Conservation (phyloP, 2,113 vertebrate species). For the Cyphomyrus discorhynchus region DNA sequence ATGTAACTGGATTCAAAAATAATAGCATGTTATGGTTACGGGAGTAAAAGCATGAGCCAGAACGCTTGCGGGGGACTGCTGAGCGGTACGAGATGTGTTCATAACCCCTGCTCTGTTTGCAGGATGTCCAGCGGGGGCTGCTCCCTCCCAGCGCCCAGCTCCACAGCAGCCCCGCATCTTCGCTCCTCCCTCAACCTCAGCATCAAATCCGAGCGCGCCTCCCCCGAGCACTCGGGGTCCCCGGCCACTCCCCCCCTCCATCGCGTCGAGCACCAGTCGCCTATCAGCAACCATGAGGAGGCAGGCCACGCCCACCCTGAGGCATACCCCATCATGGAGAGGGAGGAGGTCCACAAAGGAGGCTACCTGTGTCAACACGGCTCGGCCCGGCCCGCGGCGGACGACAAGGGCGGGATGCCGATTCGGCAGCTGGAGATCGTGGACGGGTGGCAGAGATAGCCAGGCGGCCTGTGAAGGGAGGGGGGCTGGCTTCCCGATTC, state of each 20-base stretch:
- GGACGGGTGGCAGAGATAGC: conserved; percentile 80
- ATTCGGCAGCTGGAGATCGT: conserved; percentile 54
- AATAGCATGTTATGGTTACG: too few species aligned
- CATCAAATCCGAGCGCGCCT: conserved; percentile 83
- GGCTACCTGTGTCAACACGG: conserved; percentile 52
- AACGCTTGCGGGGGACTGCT: background rate
- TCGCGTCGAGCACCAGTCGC: conserved; percentile 45
- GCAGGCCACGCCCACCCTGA: conserved; percentile 39
- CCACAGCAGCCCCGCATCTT: conserved; percentile 45
- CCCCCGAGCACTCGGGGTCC: conserved; percentile 65
- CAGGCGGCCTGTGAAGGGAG: conserved; percentile 2
- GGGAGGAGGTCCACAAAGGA: conserved; percentile 59
- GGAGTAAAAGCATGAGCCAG: background rate
- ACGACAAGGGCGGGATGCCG: conserved; percentile 48
- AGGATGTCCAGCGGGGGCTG: conserved; percentile 61
- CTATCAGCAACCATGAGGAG: conserved; percentile 45
- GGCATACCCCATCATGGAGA: conserved; percentile 39
- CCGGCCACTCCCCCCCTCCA: conserved; percentile 52
- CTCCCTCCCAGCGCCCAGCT: conserved; percentile 53
- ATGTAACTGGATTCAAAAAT: background rate
- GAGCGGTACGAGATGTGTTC: background rate
- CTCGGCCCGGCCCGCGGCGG: conserved; percentile 41
- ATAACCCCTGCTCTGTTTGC: conserved; percentile 26
- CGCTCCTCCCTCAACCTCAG: conserved; percentile 58
- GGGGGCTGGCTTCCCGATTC: background rate